Conservation (phyloP, 2,797 vertebrate genomes). For the Sebastolobus altivelis region DNA sequence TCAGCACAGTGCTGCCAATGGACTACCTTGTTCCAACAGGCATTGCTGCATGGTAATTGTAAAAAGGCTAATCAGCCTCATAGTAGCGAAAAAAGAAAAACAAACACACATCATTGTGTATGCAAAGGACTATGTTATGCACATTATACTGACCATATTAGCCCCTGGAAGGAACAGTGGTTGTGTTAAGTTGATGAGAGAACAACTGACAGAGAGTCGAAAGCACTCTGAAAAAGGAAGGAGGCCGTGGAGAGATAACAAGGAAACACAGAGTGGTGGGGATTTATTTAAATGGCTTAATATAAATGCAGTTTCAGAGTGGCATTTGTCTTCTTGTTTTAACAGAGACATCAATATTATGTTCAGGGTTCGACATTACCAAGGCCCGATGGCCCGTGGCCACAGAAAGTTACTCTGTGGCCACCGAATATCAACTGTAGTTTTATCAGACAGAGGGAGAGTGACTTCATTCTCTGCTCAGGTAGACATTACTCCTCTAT, state of each 20-base stretch:
- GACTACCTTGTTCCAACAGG: constrained; percentile 43
- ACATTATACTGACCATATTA: constrained; percentile 50
- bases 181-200: constrained; percentile 44
- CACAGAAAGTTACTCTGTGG: too few relatives aligned
- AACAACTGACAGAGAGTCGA: constrained; percentile 44
- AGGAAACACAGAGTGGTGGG: not conserved
- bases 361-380: not conserved
- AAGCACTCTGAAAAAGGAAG: constrained; percentile 9
- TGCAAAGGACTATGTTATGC: constrained; percentile 37
- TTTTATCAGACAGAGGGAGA: too few relatives aligned
- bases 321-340: constrained; percentile 26
- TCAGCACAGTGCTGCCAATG: constrained; percentile 34
- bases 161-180: constrained; percentile 19
- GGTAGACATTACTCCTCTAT: not conserved
- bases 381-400: too few relatives aligned
- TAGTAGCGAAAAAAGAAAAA: constrained; percentile 9
- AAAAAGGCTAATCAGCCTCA: constrained; percentile 50
- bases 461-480: too few relatives aligned
- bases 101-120: constrained; percentile 35
- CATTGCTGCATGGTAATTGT: constrained; percentile 43
- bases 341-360: constrained; percentile 29
- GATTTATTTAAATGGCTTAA: constrained; percentile 31
- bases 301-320: constrained; percentile 18
- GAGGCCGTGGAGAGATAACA: not conserved
- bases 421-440: too few relatives aligned